Evolutionary conservation across 2,113 vertebrate species (phyloP), one percentile per base, ranked within the genome.

Genomic region (Chrysochloris asiatica): DNA sequence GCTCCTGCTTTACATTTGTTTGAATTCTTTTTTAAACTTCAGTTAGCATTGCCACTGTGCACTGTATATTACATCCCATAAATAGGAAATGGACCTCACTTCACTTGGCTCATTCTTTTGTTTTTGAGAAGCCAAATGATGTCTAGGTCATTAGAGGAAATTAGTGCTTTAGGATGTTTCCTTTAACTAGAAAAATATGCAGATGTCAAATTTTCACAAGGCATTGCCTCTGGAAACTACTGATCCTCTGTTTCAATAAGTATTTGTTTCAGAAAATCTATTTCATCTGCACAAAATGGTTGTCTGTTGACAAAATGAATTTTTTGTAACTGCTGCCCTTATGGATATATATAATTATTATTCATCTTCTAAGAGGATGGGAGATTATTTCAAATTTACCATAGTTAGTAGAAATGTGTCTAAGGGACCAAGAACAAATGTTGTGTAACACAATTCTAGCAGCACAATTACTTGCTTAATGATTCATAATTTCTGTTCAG

Each of bases 141-240:
- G 13, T 19, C 86, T 78, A 28, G 56, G 30, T 56, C 72, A 71
- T 91, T 93, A 83, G 65, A 80, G 73, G 50, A 82, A 93, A 96
- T 92, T 61, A 56, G 67, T 45, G 43, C 33, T 92, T 21, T 65
- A 82, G 16, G 89, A 89, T 86, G 84, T 91, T 90, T 95, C 87
- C 73, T 93, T 95, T 88, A 93, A 59, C 36, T 90, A 54, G 88
- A 82, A 95, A 95, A 95, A 84, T 82, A 91, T 82, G 83, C 92
- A 96, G 83, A 95, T 93, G 81, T 11, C 63, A 72, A 69, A 50
- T 87, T 65, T 90, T 75, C 61, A 88, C 69, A 59, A 54, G 79
- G 33, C 24, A 6, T 56, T 47, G 71, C 78, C 54, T 24, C 45
- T 52, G 72, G 43, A 86, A 87, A 72, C 50, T 56, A 54, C 43